phyloP scores from a whole-genome alignment of 92 coral and sea anemone genomes.

The Porites evermanni region DNA sequence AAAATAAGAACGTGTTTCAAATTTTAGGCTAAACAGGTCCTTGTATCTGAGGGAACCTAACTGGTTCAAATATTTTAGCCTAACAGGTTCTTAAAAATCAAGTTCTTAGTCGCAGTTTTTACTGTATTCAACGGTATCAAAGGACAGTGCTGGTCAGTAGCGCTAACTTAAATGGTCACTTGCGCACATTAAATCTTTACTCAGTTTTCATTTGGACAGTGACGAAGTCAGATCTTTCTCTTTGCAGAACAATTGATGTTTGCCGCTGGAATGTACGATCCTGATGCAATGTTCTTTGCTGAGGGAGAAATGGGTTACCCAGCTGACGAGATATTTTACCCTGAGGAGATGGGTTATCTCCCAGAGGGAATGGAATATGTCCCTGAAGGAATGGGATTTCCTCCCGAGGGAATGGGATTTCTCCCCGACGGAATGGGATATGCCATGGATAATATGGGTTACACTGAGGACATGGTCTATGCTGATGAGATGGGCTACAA shows the following conservation, averaged over 20 bases:
- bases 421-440: neutral
- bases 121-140: too few relatives aligned
- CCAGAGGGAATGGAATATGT: constrained; percentile 2
- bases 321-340: constrained; percentile 1
- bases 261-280: constrained; percentile 24
- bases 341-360: neutral
- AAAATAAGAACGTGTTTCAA: too few relatives aligned
- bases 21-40: too few relatives aligned
- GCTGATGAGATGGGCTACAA: neutral
- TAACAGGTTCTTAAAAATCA: too few relatives aligned
- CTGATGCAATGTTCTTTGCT: constrained; percentile 16
- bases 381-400: neutral
- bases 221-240: neutral
- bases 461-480: neutral
- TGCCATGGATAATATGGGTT: neutral
- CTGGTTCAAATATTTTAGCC: too few relatives aligned
- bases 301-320: constrained; percentile 5
- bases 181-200: too few relatives aligned
- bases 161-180: too few relatives aligned
- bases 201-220: too few relatives aligned
- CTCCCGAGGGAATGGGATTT: neutral
- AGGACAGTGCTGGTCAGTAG: too few relatives aligned
- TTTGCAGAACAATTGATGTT: constrained; percentile 31
- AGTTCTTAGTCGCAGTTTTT: too few relatives aligned
- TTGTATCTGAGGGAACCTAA: too few relatives aligned